A percentile compares a stretch with the other conserved stretches of the same genome.
phyloP scores from a whole-genome alignment of 2,113 vertebrate genomes.

The Podiceps cristatus region DNA sequence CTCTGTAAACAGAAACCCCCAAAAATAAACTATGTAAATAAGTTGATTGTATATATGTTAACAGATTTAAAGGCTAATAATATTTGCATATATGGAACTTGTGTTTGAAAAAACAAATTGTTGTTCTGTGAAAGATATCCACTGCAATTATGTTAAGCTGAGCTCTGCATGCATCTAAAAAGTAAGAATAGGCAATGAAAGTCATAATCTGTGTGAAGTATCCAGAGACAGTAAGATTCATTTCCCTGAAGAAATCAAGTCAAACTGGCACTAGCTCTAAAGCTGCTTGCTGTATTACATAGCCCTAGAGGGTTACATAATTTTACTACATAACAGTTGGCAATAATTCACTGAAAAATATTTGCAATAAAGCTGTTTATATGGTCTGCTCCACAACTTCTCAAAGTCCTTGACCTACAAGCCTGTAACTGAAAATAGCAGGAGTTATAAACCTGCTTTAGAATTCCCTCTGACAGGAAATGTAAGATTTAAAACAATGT shows the following conservation, averaged over 20 bases:
- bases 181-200: background rate
- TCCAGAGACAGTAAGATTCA: background rate
- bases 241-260: background rate
- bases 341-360: background rate
- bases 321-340: background rate
- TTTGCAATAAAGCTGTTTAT: background rate
- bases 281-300: background rate
- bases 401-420: background rate
- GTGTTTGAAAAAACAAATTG: background rate
- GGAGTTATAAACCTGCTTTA: background rate
- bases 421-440: background rate
- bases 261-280: background rate
- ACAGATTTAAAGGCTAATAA: background rate
- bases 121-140: background rate
- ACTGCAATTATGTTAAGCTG: background rate
- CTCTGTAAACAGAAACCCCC: background rate
- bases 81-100: background rate
- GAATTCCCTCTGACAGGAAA: background rate
- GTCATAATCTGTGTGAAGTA: background rate
- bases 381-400: background rate
- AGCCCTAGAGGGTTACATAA: background rate
- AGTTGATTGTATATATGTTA: background rate
- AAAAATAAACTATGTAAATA: background rate
- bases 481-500: background rate
- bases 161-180: background rate